Conservation (phyloP, 2,888 invertebrate species). For the Molanna angustata region DNA sequence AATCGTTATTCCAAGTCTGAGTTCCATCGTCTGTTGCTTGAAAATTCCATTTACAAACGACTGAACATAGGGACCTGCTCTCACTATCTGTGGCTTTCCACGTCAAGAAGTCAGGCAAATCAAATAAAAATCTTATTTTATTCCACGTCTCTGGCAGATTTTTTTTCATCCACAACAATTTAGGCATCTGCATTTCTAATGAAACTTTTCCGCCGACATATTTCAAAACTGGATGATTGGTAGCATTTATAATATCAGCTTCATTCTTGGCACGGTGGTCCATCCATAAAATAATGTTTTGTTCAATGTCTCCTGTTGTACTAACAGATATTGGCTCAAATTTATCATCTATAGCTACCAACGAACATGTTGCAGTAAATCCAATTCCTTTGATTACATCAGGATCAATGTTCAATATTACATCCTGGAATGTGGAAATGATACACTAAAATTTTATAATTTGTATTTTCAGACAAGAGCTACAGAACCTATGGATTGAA, state of each 20-base stretch:
- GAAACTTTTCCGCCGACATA: conserved; percentile 92
- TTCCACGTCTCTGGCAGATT: conserved; percentile 67
- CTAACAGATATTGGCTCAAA: conserved; percentile 71
- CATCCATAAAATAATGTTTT: conserved; percentile 90
- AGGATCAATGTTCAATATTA: conserved; percentile 53
- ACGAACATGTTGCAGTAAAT: conserved; percentile 94
- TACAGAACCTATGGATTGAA: neutral
- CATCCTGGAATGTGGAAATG: conserved; percentile 51
- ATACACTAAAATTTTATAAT: too few relatives aligned
- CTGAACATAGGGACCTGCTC: conserved; percentile 81
- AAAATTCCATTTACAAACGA: conserved; percentile 94
- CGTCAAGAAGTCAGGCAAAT: conserved; percentile 90
- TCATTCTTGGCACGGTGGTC: conserved; percentile 84
- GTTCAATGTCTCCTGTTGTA: conserved; percentile 61
- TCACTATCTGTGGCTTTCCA: conserved; percentile 84
- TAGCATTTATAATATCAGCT: conserved; percentile 75
- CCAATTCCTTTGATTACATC: conserved; percentile 78
- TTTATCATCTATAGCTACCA: conserved; percentile 74
- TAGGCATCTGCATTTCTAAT: conserved; percentile 96
- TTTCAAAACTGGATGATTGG: conserved; percentile 71
- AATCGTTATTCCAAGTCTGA: conserved; percentile 70
- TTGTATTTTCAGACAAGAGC: neutral
- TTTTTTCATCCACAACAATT: conserved; percentile 88
- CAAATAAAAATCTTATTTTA: conserved; percentile 75
- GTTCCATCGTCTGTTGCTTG: conserved; percentile 60